These are phyloP conservation scores for Panthera leo DNA, from an alignment of 2,113 vertebrate genomes.

Conservation along the genomic window DNA sequence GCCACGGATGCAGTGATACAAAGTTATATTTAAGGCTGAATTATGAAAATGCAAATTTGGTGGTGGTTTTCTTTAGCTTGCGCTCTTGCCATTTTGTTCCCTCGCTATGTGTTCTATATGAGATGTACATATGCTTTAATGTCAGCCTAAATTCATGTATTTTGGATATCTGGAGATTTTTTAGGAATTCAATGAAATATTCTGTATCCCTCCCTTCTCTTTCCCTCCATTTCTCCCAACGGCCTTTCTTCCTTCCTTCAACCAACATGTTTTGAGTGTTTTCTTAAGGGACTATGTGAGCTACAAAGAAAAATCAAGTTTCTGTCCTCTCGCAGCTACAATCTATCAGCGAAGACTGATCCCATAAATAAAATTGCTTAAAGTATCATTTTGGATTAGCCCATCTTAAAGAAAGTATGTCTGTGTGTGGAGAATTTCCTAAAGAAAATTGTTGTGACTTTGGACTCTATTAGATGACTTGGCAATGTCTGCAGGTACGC, in stretches of 20 bases:
- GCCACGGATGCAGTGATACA: not conserved
- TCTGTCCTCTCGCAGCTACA: not conserved
- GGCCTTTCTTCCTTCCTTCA: not conserved
- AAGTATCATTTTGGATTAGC: not conserved
- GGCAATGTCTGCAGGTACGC: not conserved
- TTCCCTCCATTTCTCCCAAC: not conserved
- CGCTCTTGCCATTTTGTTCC: conserved; percentile 65
- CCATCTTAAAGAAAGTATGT: not conserved
- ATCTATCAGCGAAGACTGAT: not conserved
- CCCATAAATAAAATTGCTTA: not conserved
- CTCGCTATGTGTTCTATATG: conserved; percentile 22
- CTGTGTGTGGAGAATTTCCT: not conserved
- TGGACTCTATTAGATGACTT: not conserved
- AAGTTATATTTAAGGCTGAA: conserved; percentile 38
- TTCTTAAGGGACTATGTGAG: not conserved
- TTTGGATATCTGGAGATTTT: conserved; percentile 47
- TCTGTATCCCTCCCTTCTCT: not conserved
- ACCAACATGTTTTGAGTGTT: not conserved
- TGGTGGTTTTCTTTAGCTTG: conserved; percentile 56
- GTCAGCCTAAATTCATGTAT: conserved; percentile 64
- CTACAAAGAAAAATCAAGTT: not conserved
- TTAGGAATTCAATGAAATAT: conserved; percentile 53
- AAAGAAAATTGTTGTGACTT: not conserved
- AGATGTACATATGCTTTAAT: conserved; percentile 75
- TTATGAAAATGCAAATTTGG: conserved; percentile 61